Evolutionary conservation across 2,797 vertebrate genomes (phyloP).

Genomic region (Halcyon smyrnensis): DNA sequence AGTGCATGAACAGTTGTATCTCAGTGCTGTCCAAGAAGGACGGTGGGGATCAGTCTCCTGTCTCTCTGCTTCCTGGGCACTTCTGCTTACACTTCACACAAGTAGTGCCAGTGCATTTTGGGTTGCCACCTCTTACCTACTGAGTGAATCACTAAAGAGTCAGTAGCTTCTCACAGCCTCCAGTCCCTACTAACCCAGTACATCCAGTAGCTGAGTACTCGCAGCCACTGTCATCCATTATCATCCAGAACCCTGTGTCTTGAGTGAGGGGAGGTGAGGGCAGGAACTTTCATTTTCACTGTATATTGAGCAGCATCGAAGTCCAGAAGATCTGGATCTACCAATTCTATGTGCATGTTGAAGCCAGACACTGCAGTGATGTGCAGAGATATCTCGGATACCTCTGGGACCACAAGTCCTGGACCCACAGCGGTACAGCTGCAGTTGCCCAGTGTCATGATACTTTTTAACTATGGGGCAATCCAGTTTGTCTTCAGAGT

Average conservation of each 20-base stretch:
- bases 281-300: not conserved
- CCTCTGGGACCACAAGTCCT: not conserved
- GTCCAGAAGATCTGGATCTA: not conserved
- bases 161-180: not conserved
- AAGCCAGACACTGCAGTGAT: not conserved
- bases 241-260: not conserved
- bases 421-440: not conserved
- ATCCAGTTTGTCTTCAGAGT: not conserved
- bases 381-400: not conserved
- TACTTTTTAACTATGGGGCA: not conserved
- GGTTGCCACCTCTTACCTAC: not conserved
- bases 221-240: not conserved
- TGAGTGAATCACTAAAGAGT: not conserved
- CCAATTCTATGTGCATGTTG: not conserved
- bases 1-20: not conserved
- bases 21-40: not conserved
- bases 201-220: not conserved
- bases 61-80: not conserved
- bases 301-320: not conserved
- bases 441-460: not conserved
- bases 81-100: not conserved
- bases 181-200: not conserved
- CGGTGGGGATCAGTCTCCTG: not conserved
- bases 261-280: not conserved
- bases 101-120: not conserved